A percentile compares a stretch with the other conserved stretches of the same genome.
These are phyloP conservation scores for Ammodytes dubius DNA, from an alignment of 2,113 vertebrate species.

Conservation along the genomic window DNA sequence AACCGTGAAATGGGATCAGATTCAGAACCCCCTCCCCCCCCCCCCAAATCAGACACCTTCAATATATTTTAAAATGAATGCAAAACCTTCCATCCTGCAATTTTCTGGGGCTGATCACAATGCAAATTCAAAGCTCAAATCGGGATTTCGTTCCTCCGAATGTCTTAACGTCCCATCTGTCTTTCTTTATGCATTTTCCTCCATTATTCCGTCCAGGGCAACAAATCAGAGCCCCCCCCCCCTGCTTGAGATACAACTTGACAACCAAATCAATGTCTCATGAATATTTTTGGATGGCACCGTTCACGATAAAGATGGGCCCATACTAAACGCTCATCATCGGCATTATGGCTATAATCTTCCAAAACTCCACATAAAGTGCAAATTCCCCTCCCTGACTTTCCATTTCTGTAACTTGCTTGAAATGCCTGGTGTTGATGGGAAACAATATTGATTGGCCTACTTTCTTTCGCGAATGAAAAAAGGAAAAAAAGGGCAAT, in stretches of 20 bases:
- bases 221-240: constrained; percentile 38
- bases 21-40: background rate
- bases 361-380: constrained; percentile 11
- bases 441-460: constrained; percentile 42
- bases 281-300: constrained; percentile 56
- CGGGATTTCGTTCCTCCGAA: constrained; percentile 25
- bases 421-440: constrained; percentile 25
- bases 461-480: background rate
- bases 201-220: constrained; percentile 19
- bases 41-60: background rate
- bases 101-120: background rate
- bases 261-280: constrained; percentile 58
- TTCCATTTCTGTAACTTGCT: constrained; percentile 43
- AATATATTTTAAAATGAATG: constrained; percentile 24
- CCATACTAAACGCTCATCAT: constrained; percentile 44
- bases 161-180: constrained; percentile 25
- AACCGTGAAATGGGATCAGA: constrained; percentile 28
- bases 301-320: constrained; percentile 24
- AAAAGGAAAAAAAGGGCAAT: background rate
- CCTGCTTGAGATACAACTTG: constrained; percentile 41
- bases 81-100: constrained; percentile 15
- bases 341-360: constrained; percentile 36
- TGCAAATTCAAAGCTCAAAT: constrained; percentile 39
- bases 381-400: constrained; percentile 42
- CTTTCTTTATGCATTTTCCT: constrained; percentile 1